Percentiles rank a stretch among this genome's conserved stretches.
Evolutionary conservation across 2,888 invertebrate genomes (phyloP).

Genomic region (Chromoteleia sp.): DNA sequence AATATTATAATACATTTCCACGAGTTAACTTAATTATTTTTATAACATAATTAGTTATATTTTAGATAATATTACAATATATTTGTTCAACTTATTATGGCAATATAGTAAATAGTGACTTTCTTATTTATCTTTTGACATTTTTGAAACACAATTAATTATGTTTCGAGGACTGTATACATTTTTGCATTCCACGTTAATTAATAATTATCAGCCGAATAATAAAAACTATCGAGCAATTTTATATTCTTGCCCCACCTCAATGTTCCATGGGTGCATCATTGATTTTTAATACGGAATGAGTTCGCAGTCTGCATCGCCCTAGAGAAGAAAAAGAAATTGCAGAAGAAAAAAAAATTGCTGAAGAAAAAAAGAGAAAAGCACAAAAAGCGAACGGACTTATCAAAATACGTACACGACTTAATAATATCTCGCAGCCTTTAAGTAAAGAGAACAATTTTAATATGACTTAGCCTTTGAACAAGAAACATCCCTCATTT

Average conservation of each 20-base stretch:
- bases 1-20: too few species aligned
- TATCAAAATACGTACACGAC: slow-evolving; percentile 41
- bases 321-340: slow-evolving; percentile 3
- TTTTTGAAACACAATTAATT: too few species aligned
- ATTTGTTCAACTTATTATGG: too few species aligned
- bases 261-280: slow-evolving; percentile 7
- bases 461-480: slow-evolving; percentile 29
- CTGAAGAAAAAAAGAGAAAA: background rate
- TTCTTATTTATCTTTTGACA: too few species aligned
- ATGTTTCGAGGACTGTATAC: too few species aligned
- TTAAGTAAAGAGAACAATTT: slow-evolving; percentile 33
- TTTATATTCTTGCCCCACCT: background rate
- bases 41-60: too few species aligned
- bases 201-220: too few species aligned
- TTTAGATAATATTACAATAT: too few species aligned
- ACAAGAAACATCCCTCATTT: slow-evolving; percentile 23
- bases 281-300: slow-evolving; percentile 46
- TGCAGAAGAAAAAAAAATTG: too few species aligned
- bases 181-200: too few species aligned
- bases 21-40: background rate
- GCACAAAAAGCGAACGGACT: slow-evolving; percentile 8
- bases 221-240: too few species aligned
- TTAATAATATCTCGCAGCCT: slow-evolving; percentile 39
- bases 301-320: slow-evolving; percentile 19
- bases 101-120: too few species aligned